Conservation (phyloP, 2,113 vertebrate species). For the Amphiprion percula region DNA sequence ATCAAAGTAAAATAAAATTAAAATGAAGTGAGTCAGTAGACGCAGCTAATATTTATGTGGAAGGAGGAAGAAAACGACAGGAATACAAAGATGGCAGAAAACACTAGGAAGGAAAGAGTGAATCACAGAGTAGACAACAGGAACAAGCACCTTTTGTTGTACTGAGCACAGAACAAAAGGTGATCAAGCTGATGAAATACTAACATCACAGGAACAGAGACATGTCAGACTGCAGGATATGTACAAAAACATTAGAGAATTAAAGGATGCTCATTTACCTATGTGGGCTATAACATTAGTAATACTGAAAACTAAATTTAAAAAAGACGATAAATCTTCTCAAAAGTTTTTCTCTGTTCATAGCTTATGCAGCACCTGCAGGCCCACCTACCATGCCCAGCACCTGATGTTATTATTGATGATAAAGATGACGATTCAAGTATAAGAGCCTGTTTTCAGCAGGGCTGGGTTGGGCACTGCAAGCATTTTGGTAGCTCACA, state of each 20-base stretch:
- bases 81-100: slow-evolving; percentile 8
- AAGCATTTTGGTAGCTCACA: slow-evolving; percentile 69
- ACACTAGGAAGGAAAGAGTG: slow-evolving; percentile 17
- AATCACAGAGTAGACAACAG: slow-evolving; percentile 22
- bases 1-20: slow-evolving; percentile 33
- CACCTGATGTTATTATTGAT: slow-evolving; percentile 33
- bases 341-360: slow-evolving; percentile 86
- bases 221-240: slow-evolving; percentile 18
- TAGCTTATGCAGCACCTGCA: slow-evolving; percentile 75
- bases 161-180: slow-evolving; percentile 25
- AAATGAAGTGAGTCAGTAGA: slow-evolving; percentile 9
- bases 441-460: slow-evolving; percentile 54
- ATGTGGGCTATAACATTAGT: slow-evolving; percentile 35
- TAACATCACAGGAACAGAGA: slow-evolving; percentile 39
- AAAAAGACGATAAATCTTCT: slow-evolving; percentile 17
- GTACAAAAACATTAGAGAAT: slow-evolving; percentile 21
- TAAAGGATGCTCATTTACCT: slow-evolving; percentile 6
- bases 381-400: slow-evolving; percentile 7
- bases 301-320: slow-evolving; percentile 76
- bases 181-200: slow-evolving; percentile 39
- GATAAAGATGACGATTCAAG: slow-evolving; percentile 64
- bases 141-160: slow-evolving; percentile 2
- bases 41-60: background rate
- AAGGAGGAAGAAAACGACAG: background rate
- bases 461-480: slow-evolving; percentile 25